phyloP scores from a whole-genome alignment of 2,888 invertebrate species.

The Epistrophe grossulariae region DNA sequence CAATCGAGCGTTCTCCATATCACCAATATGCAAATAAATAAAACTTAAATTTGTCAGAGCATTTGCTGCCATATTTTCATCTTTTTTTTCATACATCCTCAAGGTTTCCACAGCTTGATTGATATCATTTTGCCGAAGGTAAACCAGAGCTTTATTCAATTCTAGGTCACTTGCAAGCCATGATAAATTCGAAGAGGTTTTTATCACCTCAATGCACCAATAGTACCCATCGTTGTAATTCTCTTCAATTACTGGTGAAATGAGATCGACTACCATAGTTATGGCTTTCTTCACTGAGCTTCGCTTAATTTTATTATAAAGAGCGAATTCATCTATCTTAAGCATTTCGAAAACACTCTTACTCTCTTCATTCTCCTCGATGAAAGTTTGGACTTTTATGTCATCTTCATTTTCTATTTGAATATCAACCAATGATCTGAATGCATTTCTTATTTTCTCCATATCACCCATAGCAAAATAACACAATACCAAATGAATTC shows the following conservation, averaged over 20 bases:
- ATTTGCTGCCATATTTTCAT: conserved; percentile 92
- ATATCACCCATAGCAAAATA: conserved; percentile 95
- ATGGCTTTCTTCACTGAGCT: conserved; percentile 92
- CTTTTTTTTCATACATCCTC: conserved; percentile 93
- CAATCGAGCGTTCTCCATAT: conserved; percentile 91
- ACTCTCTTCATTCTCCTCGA: conserved; percentile 77
- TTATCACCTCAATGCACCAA: conserved; percentile 98
- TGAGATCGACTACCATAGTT: conserved; percentile 94
- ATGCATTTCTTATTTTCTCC: conserved; percentile 96
- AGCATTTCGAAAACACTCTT: conserved; percentile 89
- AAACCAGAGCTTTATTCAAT: conserved; percentile 95
- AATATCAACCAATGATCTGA: conserved; percentile 94
- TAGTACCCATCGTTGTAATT: conserved; percentile 87
- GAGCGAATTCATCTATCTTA: conserved; percentile 90
- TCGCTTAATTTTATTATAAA: conserved; percentile 89
- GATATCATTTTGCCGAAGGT: conserved; percentile 92
- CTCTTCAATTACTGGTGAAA: conserved; percentile 92
- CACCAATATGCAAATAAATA: conserved; percentile 91
- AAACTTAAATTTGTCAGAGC: conserved; percentile 94
- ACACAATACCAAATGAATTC: conserved; percentile 95
- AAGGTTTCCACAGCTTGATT: conserved; percentile 92
- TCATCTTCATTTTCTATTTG: conserved; percentile 93
- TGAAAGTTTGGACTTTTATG: conserved; percentile 86
- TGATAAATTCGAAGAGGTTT: conserved; percentile 91
- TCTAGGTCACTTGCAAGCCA: conserved; percentile 94